Base-by-base conservation (phyloP, 2,888 invertebrate species). In the Mythimna loreyi region DNA sequence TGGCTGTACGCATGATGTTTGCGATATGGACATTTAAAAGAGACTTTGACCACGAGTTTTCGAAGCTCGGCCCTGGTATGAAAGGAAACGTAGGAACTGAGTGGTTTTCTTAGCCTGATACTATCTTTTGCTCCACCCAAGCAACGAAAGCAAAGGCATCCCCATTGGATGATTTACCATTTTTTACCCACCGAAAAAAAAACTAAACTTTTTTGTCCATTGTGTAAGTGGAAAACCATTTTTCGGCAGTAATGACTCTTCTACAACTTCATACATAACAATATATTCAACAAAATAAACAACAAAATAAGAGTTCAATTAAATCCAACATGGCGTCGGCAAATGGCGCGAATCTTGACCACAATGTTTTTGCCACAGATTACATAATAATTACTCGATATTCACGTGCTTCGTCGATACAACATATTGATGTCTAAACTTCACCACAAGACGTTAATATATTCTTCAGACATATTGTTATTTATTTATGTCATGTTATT, bases 341-440 rank as follows among this genome's bases (percentile, higher is more conserved):
- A 8, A 25, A 28, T 56, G 59, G 65, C 80, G 75, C 75, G 75
- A 36, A 65, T 58, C 9, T 53, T 40, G 45, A 65, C 75, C 55
- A 47, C 80, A 65, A 79, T 50, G 55, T 79, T 79, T 79, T 74
- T 79, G 49, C 74, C 49, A 64, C 64, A 79, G 74, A 75, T 75
- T 49, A 75, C 40, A 55, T 55, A 74, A 60, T 80, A 66, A 80
- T 49, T 80, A 75, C 40, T 40, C 52, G 47, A 80, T 67, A 52
- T 40, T 53, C 67, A 78, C 58, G 58, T 65, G 69, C 57, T 73
- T 59, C 47, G 36, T 53, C 4, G 21, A 53, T 13, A 50, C 49
- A 55, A 45, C 33, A n/a, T 50, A 53, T 45, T 66, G 19, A 45
- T n/a, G 13, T 45, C 40, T 40, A 19, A 70, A 30, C 36, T 53